Conservation (phyloP, 1,140 invertebrate species). For the Odontomachus brunneus region DNA sequence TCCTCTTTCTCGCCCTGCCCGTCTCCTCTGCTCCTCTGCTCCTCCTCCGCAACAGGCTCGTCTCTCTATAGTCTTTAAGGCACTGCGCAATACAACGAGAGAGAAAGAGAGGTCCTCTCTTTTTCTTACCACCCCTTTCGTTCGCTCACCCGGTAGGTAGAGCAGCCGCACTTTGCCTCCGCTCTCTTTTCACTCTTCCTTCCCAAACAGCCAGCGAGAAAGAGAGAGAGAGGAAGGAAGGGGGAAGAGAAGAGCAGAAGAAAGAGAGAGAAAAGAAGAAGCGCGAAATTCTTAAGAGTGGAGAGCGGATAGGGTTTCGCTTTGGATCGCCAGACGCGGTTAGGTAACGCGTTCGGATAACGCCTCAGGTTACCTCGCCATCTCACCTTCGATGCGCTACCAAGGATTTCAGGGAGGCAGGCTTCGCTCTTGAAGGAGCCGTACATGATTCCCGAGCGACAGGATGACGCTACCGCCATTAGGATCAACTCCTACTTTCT, state of each 20-base stretch:
- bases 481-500: conserved; percentile 72
- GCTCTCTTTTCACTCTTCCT: conserved; percentile 34
- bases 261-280: conserved; percentile 43
- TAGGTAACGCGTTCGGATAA: conserved; percentile 76
- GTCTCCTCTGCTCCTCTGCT: not conserved
- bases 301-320: conserved; percentile 77
- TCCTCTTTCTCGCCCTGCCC: conserved; percentile 28
- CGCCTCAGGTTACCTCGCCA: conserved; percentile 78
- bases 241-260: not conserved
- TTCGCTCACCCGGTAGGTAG: conserved; percentile 22
- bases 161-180: not conserved
- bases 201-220: not conserved
- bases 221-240: not conserved
- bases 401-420: conserved; percentile 76
- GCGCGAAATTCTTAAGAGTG: conserved; percentile 73
- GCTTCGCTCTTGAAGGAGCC: conserved; percentile 72
- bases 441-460: conserved; percentile 72
- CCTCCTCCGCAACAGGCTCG: conserved; percentile 21
- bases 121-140: conserved; percentile 28
- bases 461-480: conserved; percentile 76
- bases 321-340: conserved; percentile 73
- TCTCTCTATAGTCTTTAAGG: conserved; percentile 63
- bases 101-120: conserved; percentile 23
- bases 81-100: conserved; percentile 59
- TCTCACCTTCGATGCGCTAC: conserved; percentile 76